Conservation (phyloP, 2,888 invertebrate species). For the Nemotelus pantherinus region DNA sequence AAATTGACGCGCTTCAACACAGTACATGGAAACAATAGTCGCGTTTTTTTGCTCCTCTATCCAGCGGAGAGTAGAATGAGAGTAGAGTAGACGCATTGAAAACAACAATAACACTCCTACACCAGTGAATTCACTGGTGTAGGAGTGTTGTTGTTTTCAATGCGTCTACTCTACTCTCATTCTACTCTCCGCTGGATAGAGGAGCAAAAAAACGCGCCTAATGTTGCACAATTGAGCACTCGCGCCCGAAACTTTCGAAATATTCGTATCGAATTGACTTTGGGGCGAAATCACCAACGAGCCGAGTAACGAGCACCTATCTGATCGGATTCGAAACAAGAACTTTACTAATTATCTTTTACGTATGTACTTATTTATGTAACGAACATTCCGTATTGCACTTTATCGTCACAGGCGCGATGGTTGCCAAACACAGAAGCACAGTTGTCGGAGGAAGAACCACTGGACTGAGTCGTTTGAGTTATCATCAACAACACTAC, state of each 20-base stretch:
- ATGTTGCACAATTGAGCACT: conserved; percentile 29
- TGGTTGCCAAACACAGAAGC: conserved; percentile 2
- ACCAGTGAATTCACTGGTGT: no score
- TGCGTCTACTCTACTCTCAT: no score
- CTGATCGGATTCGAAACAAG: not conserved
- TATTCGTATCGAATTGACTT: conserved; percentile 9
- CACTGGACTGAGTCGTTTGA: not conserved
- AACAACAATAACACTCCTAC: no score
- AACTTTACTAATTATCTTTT: no score
- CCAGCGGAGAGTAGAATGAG: not conserved
- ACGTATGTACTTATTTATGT: not conserved
- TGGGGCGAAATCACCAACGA: conserved; percentile 10
- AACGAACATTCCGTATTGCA: conserved; percentile 25
- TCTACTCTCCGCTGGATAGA: no score
- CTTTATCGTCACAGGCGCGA: conserved; percentile 7
- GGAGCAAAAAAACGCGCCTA: no score
- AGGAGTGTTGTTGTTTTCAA: no score
- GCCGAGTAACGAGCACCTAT: not conserved
- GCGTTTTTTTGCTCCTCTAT: not conserved
- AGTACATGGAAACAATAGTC: conserved; percentile 1
- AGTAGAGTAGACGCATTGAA: no score
- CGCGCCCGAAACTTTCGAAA: conserved; percentile 17
- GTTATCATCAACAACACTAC: conserved; percentile 31
- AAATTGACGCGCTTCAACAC: conserved; percentile 10
- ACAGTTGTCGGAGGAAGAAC: conserved; percentile 23